phyloP scores from a whole-genome alignment of 2,113 vertebrate genomes.

The Datnioides undecimradiatus region DNA sequence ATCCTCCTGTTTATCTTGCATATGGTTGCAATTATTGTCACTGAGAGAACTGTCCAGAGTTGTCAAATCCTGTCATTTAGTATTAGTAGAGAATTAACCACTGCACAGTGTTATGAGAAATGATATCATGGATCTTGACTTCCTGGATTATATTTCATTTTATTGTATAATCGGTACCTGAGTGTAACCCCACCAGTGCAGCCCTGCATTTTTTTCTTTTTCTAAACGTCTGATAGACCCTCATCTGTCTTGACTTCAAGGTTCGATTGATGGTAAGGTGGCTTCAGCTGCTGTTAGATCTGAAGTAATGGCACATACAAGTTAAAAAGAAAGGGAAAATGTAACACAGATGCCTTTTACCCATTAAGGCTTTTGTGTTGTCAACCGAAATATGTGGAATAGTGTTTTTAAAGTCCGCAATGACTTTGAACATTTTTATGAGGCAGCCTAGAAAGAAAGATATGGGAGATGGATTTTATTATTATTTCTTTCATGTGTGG shows the following conservation, averaged over 20 bases:
- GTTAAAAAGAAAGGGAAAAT: conserved; percentile 57
- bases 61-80: too few species aligned
- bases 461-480: conserved; percentile 54
- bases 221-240: background rate
- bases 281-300: conserved; percentile 45
- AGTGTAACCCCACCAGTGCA: conserved; percentile 4
- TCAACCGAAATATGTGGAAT: conserved; percentile 54
- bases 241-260: background rate
- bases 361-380: conserved; percentile 51
- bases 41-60: too few species aligned
- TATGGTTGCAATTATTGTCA: background rate
- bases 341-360: conserved; percentile 45
- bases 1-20: background rate
- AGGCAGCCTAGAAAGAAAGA: conserved; percentile 41
- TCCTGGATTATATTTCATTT: conserved; percentile 15
- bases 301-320: conserved; percentile 19
- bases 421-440: conserved; percentile 66
- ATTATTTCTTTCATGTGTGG: conserved; percentile 63
- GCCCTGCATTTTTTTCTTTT: conserved; percentile 10
- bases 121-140: too few species aligned
- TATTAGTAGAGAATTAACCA: too few species aligned
- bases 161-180: background rate
- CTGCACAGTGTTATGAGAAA: too few species aligned
- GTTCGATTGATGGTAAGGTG: conserved; percentile 20
- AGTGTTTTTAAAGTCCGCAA: conserved; percentile 59